Base-by-base conservation (phyloP, 2,797 vertebrate species). In the Neoniphon sammara region DNA sequence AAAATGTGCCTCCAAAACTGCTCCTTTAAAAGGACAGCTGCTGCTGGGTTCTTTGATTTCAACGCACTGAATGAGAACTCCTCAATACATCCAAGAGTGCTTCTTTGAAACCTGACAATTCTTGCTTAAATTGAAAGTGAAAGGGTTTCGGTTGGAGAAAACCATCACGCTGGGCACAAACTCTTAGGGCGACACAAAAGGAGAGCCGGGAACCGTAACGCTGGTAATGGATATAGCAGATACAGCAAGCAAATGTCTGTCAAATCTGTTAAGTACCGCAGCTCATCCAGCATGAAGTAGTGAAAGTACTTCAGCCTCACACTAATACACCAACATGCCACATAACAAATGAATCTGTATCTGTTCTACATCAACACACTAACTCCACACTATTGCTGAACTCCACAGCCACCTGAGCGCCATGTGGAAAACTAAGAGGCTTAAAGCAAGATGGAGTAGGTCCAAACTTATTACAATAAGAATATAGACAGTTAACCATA, bases 41-140 rank as follows among this genome's bases (percentile, higher is more conserved):
- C 75, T 75, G 69, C 82, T 58, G 42, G 59, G 72, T 59, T 58
- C 80, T 85, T 83, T 83, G 78, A 85, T 87, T 82, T 83, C 66
- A 47, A 66, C n/a, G 59, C 77, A 44, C 25, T 66, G 62, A 85
- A 71, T 66, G 36, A 73, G 74, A 66, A 75, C 53, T 73, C 76
- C 67, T 87, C 72, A 18, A 30, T 53, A 52, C 46, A 36, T 77
- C 42, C 53, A 53, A 64, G 66, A 68, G 62, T 46, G 44, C 44
- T 46, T 59, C 66, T 82, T 71, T 67, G 56, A 50, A 47, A 81
- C 15, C 5, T 46, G 44, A 17, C 44, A 46, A 80, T 67, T 80
- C 66, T 54, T 27, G 68, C 75, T 73, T 55, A 62, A 74, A 78
- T 78, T 79, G 72, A 79, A 85, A 83, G 58, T 55, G 61, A 70